Base-by-base conservation (phyloP, 1,140 invertebrate genomes). In the Drosophila eugracilis region DNA sequence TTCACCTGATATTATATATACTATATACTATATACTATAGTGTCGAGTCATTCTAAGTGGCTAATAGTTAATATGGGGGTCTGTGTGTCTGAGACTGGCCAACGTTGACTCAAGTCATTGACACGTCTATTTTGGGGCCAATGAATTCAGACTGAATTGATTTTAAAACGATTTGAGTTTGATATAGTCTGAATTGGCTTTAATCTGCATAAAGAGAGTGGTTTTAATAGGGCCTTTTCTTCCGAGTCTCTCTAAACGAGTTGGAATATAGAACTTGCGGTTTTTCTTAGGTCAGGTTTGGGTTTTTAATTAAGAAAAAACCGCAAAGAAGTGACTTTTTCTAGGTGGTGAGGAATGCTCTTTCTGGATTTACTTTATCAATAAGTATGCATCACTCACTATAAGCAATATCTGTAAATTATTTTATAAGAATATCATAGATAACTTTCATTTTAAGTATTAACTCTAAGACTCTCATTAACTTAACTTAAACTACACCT, bases 41-140 rank as follows among this genome's bases (percentile, higher is more conserved):
- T 59, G 57, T 17, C 60, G 34, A 37, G 41, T 65, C 60, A 59
- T 34, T 58, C 28, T 22, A 22, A n/a, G 19, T 21, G 39, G 39
- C 1, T 41, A 41, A 41, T 15, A 44, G 42, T 2, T 42, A 22
- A 42, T 15, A 44, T 24, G 42, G 42, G 19, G 48, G 34, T 21
- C 32, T 24, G 6, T 19, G 7, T 24, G 37, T 14, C 26, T 22
- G 39, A 7, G 22, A 9, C 41, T 58, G 44, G 55, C 17, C 6
- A 42, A 28, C 26, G 24, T 62, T 28, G 30, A 62, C 22, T 22
- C 30, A 37, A 65, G 60, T 65, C 55, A 65, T 65, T 65, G 60
- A 65, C 60, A 65, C 60, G 41, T 62, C 41, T 62, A 39, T 36
- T 65, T 62, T 62, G 41, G 52, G 55, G 50, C 50, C 57, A 59